Conservation (phyloP, 2,113 vertebrate species). For the Austrofundulus limnaeus region DNA sequence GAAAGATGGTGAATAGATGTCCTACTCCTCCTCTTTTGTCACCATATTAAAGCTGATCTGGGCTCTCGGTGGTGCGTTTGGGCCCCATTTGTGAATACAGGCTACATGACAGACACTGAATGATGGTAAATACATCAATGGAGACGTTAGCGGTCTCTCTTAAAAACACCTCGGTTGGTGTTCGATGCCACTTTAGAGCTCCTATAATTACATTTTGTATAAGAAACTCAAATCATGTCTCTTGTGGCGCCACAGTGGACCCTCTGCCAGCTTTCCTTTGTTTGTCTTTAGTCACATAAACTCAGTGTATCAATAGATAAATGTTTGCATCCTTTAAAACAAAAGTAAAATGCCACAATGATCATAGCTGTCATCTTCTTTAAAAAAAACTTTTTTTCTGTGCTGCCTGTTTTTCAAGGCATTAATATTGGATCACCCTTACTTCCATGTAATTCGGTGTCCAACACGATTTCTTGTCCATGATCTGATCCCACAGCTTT, state of each 20-base stretch:
- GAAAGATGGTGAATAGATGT: constrained; percentile 60
- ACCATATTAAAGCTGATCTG: constrained; percentile 40
- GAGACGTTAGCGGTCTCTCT: constrained; percentile 43
- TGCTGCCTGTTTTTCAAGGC: too few relatives aligned
- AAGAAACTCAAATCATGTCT: constrained; percentile 40
- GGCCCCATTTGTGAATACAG: constrained; percentile 62
- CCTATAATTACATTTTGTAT: constrained; percentile 34
- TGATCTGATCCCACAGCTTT: too few relatives aligned
- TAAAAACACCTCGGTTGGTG: constrained; percentile 25
- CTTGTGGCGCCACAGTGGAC: constrained; percentile 33
- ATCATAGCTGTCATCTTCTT: constrained; percentile 2
- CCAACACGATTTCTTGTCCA: too few relatives aligned
- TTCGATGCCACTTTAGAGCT: constrained; percentile 36
- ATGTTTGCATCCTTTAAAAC: constrained; percentile 34
- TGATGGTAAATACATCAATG: constrained; percentile 57
- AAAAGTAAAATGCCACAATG: constrained; percentile 17
- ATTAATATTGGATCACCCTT: too few relatives aligned
- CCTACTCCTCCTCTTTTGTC: constrained; percentile 62
- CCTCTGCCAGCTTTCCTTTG: constrained; percentile 22
- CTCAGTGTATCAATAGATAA: constrained; percentile 9
- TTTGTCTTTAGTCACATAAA: constrained; percentile 33
- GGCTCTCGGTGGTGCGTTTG: constrained; percentile 29
- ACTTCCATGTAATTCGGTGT: too few relatives aligned
- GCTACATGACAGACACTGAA: constrained; percentile 47
- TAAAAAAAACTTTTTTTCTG: not conserved